These are phyloP conservation scores for Tetramorium bicarinatum DNA, from an alignment of 2,888 invertebrate genomes.

Conservation along the genomic window DNA sequence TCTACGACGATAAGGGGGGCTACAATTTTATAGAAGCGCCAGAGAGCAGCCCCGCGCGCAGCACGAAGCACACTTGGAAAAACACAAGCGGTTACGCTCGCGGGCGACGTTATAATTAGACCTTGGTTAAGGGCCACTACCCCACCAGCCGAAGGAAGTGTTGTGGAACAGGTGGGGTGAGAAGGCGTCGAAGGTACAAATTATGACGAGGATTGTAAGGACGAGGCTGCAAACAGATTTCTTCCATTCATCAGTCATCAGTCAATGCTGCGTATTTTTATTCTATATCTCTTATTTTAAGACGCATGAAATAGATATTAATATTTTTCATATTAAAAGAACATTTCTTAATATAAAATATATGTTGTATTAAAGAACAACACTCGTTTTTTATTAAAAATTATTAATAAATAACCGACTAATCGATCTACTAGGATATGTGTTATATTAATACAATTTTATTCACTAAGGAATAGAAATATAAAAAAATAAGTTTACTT, in stretches of 20 bases:
- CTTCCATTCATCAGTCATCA: background rate
- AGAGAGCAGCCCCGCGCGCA: slow-evolving; percentile 31
- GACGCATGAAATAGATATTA: background rate
- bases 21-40: slow-evolving; percentile 81
- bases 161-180: slow-evolving; percentile 26
- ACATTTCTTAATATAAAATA: no score
- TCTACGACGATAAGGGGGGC: slow-evolving; percentile 83
- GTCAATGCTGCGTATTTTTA: background rate
- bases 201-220: slow-evolving; percentile 1
- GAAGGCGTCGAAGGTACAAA: slow-evolving; percentile 31
- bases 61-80: slow-evolving; percentile 31
- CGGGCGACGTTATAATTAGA: slow-evolving; percentile 44
- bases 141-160: slow-evolving; percentile 28
- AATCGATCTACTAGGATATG: no score
- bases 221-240: slow-evolving; percentile 6
- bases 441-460: no score
- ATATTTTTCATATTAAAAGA: background rate
- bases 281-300: background rate
- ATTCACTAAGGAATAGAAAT: no score
- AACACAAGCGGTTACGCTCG: slow-evolving; percentile 40
- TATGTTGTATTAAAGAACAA: no score
- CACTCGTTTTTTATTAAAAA: no score
- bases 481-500: no score
- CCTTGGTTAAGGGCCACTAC: slow-evolving; percentile 19
- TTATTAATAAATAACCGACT: no score